A percentile compares a stretch with the other conserved stretches of the same genome.
Evolutionary conservation across 2,113 vertebrate genomes (phyloP).

Genomic region (Pelusios castaneus): DNA sequence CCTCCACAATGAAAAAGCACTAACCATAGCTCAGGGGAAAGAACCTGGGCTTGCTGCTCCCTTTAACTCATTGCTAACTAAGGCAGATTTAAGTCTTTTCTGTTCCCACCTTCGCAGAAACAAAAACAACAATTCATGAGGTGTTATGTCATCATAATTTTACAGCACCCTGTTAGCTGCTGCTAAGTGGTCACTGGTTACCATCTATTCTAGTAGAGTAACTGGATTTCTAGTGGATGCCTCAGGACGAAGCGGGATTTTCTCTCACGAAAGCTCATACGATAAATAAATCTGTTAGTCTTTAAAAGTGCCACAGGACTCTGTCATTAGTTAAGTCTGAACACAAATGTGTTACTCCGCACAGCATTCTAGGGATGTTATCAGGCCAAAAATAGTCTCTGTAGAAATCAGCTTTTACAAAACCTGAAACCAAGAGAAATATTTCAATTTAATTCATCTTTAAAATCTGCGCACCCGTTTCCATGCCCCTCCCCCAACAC

Average conservation of each 20-base stretch:
- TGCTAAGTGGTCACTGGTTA: background rate
- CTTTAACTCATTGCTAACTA: background rate
- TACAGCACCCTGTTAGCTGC: background rate
- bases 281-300: no score
- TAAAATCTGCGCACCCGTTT: no score
- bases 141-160: background rate
- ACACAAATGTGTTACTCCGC: background rate
- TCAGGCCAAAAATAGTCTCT: background rate
- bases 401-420: background rate
- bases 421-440: background rate
- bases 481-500: background rate
- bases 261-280: no score
- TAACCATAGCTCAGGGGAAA: conserved; percentile 6
- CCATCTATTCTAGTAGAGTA: background rate
- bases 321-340: background rate
- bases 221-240: background rate
- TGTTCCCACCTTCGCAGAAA: background rate
- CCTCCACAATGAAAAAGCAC: background rate
- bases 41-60: background rate
- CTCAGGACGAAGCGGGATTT: no score
- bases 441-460: background rate
- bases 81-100: background rate
- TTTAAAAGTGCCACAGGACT: no score
- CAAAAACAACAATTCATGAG: background rate
- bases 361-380: background rate